Conservation (phyloP, 2,888 invertebrate species). For the Apamea epomidion region DNA sequence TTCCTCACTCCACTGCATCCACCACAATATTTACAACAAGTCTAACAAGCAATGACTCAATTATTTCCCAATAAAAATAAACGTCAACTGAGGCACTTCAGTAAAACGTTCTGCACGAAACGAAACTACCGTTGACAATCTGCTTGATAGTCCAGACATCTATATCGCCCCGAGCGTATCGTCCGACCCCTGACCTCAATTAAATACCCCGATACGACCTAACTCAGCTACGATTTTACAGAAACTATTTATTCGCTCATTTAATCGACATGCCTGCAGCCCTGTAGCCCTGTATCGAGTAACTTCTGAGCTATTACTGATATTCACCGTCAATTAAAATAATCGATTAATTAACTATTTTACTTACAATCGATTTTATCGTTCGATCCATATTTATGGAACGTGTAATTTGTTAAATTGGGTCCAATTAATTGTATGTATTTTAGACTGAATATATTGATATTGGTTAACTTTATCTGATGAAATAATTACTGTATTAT, state of each 20-base stretch:
- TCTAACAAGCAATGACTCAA: conserved; percentile 2
- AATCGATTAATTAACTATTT: conserved; percentile 63
- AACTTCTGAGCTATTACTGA: conserved; percentile 58
- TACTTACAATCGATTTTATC: conserved; percentile 57
- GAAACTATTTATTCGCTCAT: conserved; percentile 67
- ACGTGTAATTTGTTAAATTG: conserved; percentile 61
- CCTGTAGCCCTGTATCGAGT: conserved; percentile 34
- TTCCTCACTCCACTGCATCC: background rate
- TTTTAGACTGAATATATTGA: conserved; percentile 52
- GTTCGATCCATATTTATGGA: conserved; percentile 59
- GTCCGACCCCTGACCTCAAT: conserved; percentile 71
- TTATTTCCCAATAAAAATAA: conserved; percentile 27
- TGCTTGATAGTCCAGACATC: conserved; percentile 52
- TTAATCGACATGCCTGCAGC: conserved; percentile 60
- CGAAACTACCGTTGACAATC: conserved; percentile 54
- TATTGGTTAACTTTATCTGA: conserved; percentile 49
- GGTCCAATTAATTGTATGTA: conserved; percentile 56
- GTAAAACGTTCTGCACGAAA: conserved; percentile 48
- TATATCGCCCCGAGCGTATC: conserved; percentile 64
- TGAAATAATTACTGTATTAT: conserved; percentile 47
- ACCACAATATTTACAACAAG: conserved; percentile 1
- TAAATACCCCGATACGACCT: conserved; percentile 70
- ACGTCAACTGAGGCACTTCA: background rate
- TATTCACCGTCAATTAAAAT: conserved; percentile 65
- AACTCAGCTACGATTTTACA: conserved; percentile 63